phyloP scores from a whole-genome alignment of 2,113 vertebrate species.

The Rhadina sibilatrix region DNA sequence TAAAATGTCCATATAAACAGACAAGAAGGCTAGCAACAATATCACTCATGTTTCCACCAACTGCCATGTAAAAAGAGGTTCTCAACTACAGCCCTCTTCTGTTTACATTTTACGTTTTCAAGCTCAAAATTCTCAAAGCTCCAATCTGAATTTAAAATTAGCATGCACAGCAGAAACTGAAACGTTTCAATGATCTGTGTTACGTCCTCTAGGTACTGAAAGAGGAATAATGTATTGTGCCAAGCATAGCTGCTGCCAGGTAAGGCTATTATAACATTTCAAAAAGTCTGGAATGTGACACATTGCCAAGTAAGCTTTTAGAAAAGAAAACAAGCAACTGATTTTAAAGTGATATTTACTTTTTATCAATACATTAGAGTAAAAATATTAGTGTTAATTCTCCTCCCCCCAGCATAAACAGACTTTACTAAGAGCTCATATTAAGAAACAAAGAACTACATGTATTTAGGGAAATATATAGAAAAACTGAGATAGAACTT shows the following conservation, averaged over 20 bases:
- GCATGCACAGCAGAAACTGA: not conserved
- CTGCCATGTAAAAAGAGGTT: not conserved
- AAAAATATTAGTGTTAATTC: not conserved
- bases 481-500: not conserved
- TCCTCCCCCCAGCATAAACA: not conserved
- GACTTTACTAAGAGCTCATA: not conserved
- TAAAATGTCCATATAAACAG: not conserved
- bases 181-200: not conserved
- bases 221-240: not conserved
- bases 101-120: not conserved
- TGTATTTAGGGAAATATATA: not conserved
- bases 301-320: not conserved
- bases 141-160: not conserved
- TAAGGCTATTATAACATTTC: not conserved
- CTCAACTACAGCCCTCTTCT: not conserved
- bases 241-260: not conserved
- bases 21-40: not conserved
- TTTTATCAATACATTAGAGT: not conserved
- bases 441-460: not conserved
- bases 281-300: not conserved
- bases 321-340: not conserved
- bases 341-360: not conserved
- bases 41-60: not conserved
- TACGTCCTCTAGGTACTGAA: not conserved
- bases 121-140: not conserved